Evolutionary conservation across 2,888 invertebrate genomes (phyloP), one percentile per base, ranked within the genome.

Genomic region (Drosophila mimica): DNA sequence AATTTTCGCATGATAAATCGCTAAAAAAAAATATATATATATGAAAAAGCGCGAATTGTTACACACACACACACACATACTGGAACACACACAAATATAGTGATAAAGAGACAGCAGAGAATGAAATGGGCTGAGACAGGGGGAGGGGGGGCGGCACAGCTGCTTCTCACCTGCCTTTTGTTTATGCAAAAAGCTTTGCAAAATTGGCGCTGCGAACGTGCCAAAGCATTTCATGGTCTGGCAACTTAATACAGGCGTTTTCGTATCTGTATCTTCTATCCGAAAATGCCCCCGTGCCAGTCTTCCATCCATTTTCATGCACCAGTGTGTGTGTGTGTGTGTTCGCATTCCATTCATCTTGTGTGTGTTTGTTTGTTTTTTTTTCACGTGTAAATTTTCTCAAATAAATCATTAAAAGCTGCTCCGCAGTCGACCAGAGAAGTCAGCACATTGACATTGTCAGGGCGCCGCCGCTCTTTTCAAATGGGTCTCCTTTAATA

Each of bases 151-250:
- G 30, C 34, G 33, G 53, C 58, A 51, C 62, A 68, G 60, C 43
- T 67, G 52, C 75, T 52, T 58, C 68, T 71, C 70, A 54, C 54
- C 36, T 72, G 74, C 54, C 82, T 74, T 82, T 91, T 91, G 90
- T 91, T 91, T 90, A 91, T 91, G 86, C 85, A 91, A 90, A 81
- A 87, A 88, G 78, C 78, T 82, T 82, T 68, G 68, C 83, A 84
- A 83, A 91, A 91, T 91, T 89, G 90, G 88, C 86, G 84, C 79
- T 82, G 79, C 81, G 89, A 88, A 92, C 91, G 92, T 92, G 92
- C 88, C 91, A 91, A 91, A 91, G 91, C 89, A 92, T 92, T 91
- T 92, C 90, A 92, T 90, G 92, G 92, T 92, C 92, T 92, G 89
- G 89, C 91, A 88, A 91, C 83, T 92, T 92, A 92, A 91, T 92